Percentiles rank a stretch among this genome's conserved stretches.
Evolutionary conservation across 2,113 vertebrate species (phyloP).

Genomic region (Pterocles orientalis): DNA sequence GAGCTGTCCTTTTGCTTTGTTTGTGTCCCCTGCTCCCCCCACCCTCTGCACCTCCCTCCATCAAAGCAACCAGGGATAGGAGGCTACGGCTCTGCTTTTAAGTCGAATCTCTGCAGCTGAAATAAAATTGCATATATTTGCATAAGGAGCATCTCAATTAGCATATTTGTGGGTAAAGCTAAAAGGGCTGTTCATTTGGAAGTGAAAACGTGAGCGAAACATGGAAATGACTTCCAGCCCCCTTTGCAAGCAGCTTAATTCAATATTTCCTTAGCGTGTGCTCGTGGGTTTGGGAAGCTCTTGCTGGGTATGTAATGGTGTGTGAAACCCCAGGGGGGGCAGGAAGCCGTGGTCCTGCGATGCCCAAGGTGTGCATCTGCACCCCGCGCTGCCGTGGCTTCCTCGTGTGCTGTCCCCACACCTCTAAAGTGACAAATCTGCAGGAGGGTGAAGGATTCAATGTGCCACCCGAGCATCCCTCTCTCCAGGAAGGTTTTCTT

Average conservation of each 20-base stretch:
- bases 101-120: conserved; percentile 72
- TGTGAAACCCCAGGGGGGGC: background rate
- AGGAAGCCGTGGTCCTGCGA: background rate
- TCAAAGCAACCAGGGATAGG: conserved; percentile 62
- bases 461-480: background rate
- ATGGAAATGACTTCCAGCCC: conserved; percentile 72
- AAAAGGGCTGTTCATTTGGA: conserved; percentile 74
- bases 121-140: conserved; percentile 76
- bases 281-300: conserved; percentile 26
- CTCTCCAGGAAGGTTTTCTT: background rate
- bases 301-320: conserved; percentile 26
- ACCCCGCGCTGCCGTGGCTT: background rate
- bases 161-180: conserved; percentile 77
- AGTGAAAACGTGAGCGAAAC: conserved; percentile 68
- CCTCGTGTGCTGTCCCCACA: background rate
- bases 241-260: conserved; percentile 72
- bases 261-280: conserved; percentile 68
- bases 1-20: background rate
- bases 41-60: conserved; percentile 11
- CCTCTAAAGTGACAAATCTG: background rate
- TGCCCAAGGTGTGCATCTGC: background rate
- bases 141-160: conserved; percentile 75
- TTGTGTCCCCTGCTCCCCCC: background rate
- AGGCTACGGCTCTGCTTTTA: conserved; percentile 64
- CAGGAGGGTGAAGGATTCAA: background rate